phyloP scores from a whole-genome alignment of 2,797 vertebrate species.

The Chloroceryle inda region DNA sequence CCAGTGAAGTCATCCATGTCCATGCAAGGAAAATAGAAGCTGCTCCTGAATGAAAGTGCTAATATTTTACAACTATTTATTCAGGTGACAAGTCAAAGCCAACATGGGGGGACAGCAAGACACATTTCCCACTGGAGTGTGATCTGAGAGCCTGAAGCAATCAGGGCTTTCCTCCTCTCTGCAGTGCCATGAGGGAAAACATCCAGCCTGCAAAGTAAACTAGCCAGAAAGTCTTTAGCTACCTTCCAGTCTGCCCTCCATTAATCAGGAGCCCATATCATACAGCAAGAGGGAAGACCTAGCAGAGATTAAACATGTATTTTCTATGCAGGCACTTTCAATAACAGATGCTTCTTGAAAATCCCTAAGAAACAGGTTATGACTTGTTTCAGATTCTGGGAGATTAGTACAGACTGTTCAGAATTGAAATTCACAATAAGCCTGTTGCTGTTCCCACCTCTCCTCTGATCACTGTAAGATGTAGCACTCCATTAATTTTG shows the following conservation, averaged over 20 bases:
- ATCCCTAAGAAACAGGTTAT: neutral
- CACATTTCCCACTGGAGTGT: neutral
- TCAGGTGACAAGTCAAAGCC: neutral
- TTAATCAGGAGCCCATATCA: neutral
- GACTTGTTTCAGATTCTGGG: neutral
- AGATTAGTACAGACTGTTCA: neutral
- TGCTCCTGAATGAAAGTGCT: neutral
- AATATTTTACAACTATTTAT: neutral
- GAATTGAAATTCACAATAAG: neutral
- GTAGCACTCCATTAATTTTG: neutral
- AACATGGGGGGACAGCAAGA: rapidly evolving
- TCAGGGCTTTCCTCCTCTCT: neutral
- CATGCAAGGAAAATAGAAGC: neutral
- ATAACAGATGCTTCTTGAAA: neutral
- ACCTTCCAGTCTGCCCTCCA: neutral
- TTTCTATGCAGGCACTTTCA: neutral
- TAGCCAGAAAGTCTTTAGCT: neutral
- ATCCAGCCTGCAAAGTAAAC: neutral
- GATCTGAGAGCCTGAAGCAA: neutral
- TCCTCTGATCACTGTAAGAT: neutral
- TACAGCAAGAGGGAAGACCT: neutral
- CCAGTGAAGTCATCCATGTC: neutral
- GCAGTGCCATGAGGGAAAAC: rapidly evolving
- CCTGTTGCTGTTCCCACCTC: neutral
- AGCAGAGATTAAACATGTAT: neutral